These are phyloP conservation scores for Cololabis saira DNA, from an alignment of 2,113 vertebrate species.

Conservation along the genomic window DNA sequence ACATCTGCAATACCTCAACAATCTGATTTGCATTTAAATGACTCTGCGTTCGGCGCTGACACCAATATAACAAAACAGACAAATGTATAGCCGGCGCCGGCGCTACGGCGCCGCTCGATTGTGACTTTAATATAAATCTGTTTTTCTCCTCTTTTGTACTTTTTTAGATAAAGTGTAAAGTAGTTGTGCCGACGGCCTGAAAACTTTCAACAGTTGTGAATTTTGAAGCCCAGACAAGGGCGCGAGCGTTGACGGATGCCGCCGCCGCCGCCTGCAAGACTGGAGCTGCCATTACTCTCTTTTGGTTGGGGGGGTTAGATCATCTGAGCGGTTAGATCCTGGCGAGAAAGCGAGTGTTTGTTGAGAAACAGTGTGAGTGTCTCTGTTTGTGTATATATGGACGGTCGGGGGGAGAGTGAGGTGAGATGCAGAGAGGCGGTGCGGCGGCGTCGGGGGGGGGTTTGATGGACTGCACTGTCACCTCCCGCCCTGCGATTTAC, in stretches of 20 bases:
- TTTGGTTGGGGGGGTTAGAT: conserved; percentile 81
- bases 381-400: conserved; percentile 20
- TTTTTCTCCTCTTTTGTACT: not conserved
- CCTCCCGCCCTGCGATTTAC: conserved; percentile 96
- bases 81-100: conserved; percentile 31
- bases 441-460: too few species aligned
- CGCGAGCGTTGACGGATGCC: conserved; percentile 69
- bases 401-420: conserved; percentile 29
- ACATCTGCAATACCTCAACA: conserved; percentile 76
- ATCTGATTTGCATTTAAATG: conserved; percentile 81
- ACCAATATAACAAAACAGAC: conserved; percentile 74
- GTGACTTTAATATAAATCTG: conserved; percentile 28
- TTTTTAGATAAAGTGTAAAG: conserved; percentile 26
- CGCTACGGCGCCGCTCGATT: conserved; percentile 21
- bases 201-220: conserved; percentile 56
- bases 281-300: conserved; percentile 96
- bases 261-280: conserved; percentile 93
- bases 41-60: conserved; percentile 62
- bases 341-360: conserved; percentile 35
- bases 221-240: conserved; percentile 63
- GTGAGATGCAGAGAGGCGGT: conserved; percentile 66
- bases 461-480: conserved; percentile 99
- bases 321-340: conserved; percentile 84
- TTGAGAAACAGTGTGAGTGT: conserved; percentile 47
- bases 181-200: conserved; percentile 38